Evolutionary conservation across 2,797 vertebrate genomes (phyloP), one percentile per base, ranked within the genome.

Genomic region (Pipistrellus kuhlii): DNA sequence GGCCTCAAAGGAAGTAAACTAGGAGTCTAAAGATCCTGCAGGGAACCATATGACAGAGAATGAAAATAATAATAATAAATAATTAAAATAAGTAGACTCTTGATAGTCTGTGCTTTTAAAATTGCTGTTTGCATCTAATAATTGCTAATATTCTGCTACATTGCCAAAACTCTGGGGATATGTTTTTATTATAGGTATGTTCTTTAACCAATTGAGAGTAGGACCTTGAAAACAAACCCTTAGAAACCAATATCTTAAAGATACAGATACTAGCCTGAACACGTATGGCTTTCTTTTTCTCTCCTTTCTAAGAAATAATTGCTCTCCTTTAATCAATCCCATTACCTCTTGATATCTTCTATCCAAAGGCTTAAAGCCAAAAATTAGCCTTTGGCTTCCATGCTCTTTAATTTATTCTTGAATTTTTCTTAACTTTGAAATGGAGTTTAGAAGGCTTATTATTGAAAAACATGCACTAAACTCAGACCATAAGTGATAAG

Each of bases 231-330:
- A 94, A 87, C n/a, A 92, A 95, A 78, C 11, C 0, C 6, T 90
- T 71, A 44, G 51, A 55, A 78, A 86, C 30, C 46, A 71, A 21
- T 83, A 90, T 9, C 44, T 75, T 38, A 85, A 3, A 57, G 12
- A 41, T 69, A 92, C 72, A 75, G 13, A 1, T 77, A 81, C 55
- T 91, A 84, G 41, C 48, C 78, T 68, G 90, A 90, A 5, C n/a
- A 87, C 3, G 46, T 69, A 44, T 25, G 66, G 18, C 68, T 93
- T 94, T 85, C 35, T 87, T 77, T 59, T 68, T 53, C 55, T 92
- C 59, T 91, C 41, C 25, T 64, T 91, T 94, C 35, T 92, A 93
- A 91, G 76, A 94, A 95, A 88, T 62, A 87, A 44, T 13, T 66
- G 51, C 13, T 20, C 1, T 93, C 38, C 75, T 85, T 90, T 44